Evolutionary conservation across 2,797 vertebrate genomes (phyloP).

Genomic region (Sebastes taczanowskii): DNA sequence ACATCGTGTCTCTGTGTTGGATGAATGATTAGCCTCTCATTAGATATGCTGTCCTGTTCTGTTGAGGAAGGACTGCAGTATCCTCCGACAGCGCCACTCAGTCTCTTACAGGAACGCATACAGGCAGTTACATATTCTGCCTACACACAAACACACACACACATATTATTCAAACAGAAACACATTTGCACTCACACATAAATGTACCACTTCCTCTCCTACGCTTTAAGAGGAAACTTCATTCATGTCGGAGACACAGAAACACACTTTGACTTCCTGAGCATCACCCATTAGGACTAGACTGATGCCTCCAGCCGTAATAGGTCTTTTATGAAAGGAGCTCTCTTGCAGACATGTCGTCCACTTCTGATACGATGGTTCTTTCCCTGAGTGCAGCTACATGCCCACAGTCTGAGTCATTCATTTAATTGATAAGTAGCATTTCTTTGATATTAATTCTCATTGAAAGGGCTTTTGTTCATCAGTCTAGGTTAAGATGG

Average conservation of each 20-base stretch:
- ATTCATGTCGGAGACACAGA: constrained; percentile 36
- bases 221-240: constrained; percentile 46
- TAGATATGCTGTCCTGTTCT: constrained; percentile 53
- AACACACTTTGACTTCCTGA: constrained; percentile 48
- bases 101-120: not conserved
- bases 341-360: not conserved
- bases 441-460: not conserved
- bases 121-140: not conserved
- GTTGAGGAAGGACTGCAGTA: constrained; percentile 36
- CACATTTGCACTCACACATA: not conserved
- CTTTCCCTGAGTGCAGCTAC: not conserved
- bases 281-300: not conserved
- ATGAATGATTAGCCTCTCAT: constrained; percentile 62
- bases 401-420: not conserved
- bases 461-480: not conserved
- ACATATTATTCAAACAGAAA: constrained; percentile 6
- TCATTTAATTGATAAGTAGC: not conserved
- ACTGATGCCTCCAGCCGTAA: not conserved
- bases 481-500: not conserved
- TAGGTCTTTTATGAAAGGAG: not conserved
- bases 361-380: not conserved
- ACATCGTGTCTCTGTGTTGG: constrained; percentile 61
- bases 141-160: not conserved
- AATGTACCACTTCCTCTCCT: constrained; percentile 46
- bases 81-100: constrained; percentile 5